Evolutionary conservation across 2,113 vertebrate species (phyloP).

Genomic region (Canis aureus): DNA sequence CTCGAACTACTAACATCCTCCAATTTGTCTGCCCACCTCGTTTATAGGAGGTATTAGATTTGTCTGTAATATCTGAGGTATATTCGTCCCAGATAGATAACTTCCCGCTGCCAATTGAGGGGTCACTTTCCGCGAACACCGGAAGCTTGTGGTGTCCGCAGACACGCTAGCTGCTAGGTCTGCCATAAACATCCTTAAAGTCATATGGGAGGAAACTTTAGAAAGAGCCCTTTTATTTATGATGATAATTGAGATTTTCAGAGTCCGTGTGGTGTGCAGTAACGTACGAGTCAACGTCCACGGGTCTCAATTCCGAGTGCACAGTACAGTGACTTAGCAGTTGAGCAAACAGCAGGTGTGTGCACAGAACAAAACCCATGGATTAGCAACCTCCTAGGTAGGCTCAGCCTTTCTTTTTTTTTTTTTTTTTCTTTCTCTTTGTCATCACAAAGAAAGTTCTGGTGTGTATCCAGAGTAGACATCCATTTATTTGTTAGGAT

Average conservation of each 20-base stretch:
- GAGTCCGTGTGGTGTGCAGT: not conserved
- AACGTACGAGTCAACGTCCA: not conserved
- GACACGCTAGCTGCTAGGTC: not conserved
- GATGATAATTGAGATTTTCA: not conserved
- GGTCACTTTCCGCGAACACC: not conserved
- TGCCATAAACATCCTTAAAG: not conserved
- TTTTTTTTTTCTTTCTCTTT: not conserved
- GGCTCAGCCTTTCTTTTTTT: not conserved
- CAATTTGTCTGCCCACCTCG: not conserved
- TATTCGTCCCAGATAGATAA: not conserved
- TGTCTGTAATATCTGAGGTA: conserved; percentile 12
- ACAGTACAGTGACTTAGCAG: not conserved
- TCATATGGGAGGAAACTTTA: not conserved
- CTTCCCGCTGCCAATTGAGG: conserved; percentile 47
- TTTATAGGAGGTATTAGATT: not conserved
- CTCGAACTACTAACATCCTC: not conserved
- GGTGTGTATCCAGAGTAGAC: not conserved
- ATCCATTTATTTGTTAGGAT: not conserved
- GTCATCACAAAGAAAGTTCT: not conserved
- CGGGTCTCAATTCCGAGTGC: not conserved
- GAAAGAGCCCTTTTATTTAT: not conserved
- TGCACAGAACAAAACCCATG: not conserved
- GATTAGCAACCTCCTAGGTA: not conserved
- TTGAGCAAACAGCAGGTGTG: not conserved
- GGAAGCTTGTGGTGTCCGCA: not conserved